Evolutionary conservation across 2,888 invertebrate genomes (phyloP).

Genomic region (Eristalis tenax): DNA sequence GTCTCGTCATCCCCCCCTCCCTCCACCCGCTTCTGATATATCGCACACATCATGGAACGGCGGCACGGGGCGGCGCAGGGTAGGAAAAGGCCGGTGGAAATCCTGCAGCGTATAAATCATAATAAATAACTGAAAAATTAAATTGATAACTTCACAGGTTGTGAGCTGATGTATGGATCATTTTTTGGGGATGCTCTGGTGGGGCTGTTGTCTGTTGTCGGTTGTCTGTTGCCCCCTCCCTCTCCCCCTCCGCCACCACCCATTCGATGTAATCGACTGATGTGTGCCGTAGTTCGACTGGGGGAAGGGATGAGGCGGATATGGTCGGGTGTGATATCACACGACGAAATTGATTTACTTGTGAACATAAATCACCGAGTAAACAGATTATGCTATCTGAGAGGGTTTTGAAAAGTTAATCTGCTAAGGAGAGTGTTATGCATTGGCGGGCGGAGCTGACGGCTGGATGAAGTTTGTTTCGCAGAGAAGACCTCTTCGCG

Average conservation of each 20-base stretch:
- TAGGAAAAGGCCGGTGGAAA: conserved; percentile 32
- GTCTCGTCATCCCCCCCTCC: not conserved
- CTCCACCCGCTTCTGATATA: conserved; percentile 54
- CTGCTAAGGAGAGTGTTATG: conserved; percentile 61
- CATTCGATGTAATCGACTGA: conserved; percentile 46
- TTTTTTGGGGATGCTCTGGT: not conserved
- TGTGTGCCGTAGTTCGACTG: conserved; percentile 49
- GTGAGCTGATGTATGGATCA: conserved; percentile 32
- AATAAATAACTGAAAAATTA: conserved; percentile 72
- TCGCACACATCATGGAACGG: conserved; percentile 45
- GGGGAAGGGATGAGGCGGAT: not conserved
- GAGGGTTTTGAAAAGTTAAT: conserved; percentile 67
- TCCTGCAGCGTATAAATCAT: conserved; percentile 69
- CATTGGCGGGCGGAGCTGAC: not conserved
- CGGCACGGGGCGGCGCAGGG: conserved; percentile 2
- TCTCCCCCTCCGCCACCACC: not conserved
- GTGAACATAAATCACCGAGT: conserved; percentile 67
- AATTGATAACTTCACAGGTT: conserved; percentile 71
- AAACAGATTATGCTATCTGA: conserved; percentile 65
- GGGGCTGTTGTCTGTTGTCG: not conserved
- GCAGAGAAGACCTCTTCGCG: not conserved
- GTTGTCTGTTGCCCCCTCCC: not conserved
- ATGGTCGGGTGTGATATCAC: conserved; percentile 17
- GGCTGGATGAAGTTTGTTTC: conserved; percentile 6
- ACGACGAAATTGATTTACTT: conserved; percentile 67